These are phyloP conservation scores for Fragum fragum DNA, from an alignment of 2,888 invertebrate species.

Conservation along the genomic window DNA sequence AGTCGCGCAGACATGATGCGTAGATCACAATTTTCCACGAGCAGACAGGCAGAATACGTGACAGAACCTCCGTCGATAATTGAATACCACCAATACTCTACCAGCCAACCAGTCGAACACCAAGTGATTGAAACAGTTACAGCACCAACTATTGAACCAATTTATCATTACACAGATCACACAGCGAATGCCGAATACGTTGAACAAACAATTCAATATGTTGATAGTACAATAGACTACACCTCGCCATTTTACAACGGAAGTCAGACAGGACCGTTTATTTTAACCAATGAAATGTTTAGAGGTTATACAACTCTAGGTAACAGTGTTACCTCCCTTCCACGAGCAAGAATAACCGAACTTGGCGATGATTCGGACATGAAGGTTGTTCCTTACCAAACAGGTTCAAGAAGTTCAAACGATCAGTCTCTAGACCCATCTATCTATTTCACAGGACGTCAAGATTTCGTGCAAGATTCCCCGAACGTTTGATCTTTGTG, in stretches of 20 bases:
- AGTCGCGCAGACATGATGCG: slow-evolving; percentile 7
- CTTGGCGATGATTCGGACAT: neutral
- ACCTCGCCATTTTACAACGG: neutral
- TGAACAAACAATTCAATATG: neutral
- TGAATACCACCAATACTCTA: neutral
- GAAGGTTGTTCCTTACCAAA: slow-evolving; percentile 12
- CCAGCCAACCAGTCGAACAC: neutral
- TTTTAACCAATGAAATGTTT: neutral
- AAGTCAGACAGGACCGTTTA: neutral
- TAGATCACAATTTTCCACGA: neutral
- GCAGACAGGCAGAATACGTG: neutral
- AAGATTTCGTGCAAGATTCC: neutral
- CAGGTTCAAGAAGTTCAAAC: neutral
- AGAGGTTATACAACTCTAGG: neutral
- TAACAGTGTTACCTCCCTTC: neutral
- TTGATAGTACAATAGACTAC: neutral
- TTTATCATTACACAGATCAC: neutral
- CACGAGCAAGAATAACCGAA: slow-evolving; percentile 5
- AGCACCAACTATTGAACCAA: neutral
- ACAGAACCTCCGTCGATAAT: neutral
- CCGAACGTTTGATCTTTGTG: no score
- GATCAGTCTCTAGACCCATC: neutral
- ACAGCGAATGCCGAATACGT: neutral
- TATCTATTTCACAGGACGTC: slow-evolving; percentile 12
- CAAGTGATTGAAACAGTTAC: neutral